Evolutionary conservation across 1,140 invertebrate genomes (phyloP).

Genomic region (Euschistus heros): DNA sequence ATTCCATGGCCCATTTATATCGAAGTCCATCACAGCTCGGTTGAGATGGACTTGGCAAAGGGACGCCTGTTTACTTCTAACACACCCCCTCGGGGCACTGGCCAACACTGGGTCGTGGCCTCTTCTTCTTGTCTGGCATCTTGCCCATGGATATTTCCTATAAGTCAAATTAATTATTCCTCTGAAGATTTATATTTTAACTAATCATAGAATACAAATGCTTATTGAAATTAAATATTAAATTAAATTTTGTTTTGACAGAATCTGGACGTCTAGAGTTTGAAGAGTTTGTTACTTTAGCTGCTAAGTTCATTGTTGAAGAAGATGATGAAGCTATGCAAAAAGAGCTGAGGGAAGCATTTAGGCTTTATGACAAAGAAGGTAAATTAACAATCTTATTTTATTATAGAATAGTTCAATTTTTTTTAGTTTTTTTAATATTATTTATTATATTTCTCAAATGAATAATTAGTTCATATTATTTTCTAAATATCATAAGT

Average conservation of each 20-base stretch:
- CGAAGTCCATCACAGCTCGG: background rate
- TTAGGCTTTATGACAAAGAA: conserved; percentile 79
- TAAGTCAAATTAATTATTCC: background rate
- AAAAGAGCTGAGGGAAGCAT: conserved; percentile 86
- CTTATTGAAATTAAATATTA: background rate
- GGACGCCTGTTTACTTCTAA: background rate
- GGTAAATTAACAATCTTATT: conserved; percentile 39
- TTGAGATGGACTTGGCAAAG: background rate
- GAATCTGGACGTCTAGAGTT: conserved; percentile 91
- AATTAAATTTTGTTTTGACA: conserved; percentile 34
- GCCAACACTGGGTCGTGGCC: background rate
- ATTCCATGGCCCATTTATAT: background rate
- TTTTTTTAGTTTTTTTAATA: too few species aligned
- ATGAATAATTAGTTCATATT: too few species aligned
- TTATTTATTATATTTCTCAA: too few species aligned
- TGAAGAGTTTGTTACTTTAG: conserved; percentile 86
- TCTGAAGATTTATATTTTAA: background rate
- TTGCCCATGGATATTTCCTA: conserved; percentile 1
- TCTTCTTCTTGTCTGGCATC: background rate
- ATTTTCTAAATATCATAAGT: too few species aligned
- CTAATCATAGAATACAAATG: background rate
- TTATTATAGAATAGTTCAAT: too few species aligned
- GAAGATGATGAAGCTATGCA: conserved; percentile 87
- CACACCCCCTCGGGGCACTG: background rate
- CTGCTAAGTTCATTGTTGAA: conserved; percentile 88